phyloP scores from a whole-genome alignment of 2,888 invertebrate genomes.

The Ernsta delagoae region DNA sequence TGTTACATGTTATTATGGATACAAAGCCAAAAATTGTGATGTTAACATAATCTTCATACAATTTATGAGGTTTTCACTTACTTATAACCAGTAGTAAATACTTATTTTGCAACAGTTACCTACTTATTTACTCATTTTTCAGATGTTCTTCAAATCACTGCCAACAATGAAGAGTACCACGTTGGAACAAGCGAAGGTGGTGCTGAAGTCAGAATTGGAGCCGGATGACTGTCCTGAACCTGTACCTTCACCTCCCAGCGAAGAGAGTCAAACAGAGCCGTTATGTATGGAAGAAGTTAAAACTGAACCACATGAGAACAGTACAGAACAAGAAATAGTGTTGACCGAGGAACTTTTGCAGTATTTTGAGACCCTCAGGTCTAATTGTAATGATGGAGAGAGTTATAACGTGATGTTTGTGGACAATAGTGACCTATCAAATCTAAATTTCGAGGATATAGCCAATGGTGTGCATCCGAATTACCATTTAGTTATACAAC shows the following conservation, averaged over 20 bases:
- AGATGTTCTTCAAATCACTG: slow-evolving; percentile 73
- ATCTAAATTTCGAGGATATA: slow-evolving; percentile 3
- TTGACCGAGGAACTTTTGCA: slow-evolving; percentile 18
- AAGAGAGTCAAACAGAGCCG: neutral
- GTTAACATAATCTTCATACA: too few relatives aligned
- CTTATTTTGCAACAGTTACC: too few relatives aligned
- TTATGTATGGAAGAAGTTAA: neutral
- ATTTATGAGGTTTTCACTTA: too few relatives aligned
- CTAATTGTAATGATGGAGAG: slow-evolving; percentile 8
- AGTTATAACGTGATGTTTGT: slow-evolving; percentile 19
- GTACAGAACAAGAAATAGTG: neutral
- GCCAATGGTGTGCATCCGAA: neutral
- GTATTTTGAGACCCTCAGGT: slow-evolving; percentile 14
- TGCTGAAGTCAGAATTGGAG: slow-evolving; percentile 48
- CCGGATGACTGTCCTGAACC: slow-evolving; percentile 7
- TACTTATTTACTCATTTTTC: slow-evolving; percentile 37
- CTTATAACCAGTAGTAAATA: too few relatives aligned
- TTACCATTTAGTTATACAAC: neutral
- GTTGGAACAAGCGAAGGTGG: slow-evolving; percentile 57
- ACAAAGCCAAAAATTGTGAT: too few relatives aligned
- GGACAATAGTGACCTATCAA: slow-evolving; percentile 2
- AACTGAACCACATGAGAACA: neutral
- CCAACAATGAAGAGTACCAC: slow-evolving; percentile 61
- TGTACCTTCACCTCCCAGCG: neutral
- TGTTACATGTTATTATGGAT: too few relatives aligned